phyloP scores from a whole-genome alignment of 2,797 vertebrate species.

The Micromesistius poutassou region DNA sequence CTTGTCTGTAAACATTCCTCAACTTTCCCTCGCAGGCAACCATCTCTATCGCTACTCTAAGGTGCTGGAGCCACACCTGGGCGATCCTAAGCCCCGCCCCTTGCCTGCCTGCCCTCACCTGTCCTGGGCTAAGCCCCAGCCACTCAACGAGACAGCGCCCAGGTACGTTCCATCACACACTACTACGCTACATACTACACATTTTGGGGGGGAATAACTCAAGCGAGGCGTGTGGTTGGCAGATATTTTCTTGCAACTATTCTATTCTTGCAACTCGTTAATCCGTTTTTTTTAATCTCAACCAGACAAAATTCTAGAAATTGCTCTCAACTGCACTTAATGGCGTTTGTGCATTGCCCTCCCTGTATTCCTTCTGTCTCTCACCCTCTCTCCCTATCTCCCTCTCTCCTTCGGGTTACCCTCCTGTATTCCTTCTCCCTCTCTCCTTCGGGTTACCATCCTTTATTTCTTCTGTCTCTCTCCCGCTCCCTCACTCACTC shows the following conservation, averaged over 20 bases:
- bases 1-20: neutral
- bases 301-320: neutral
- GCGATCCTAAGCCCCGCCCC: constrained; percentile 90
- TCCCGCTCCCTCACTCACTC: too few species aligned
- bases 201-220: neutral
- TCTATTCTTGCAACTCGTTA: neutral
- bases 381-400: too few species aligned
- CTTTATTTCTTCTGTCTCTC: too few species aligned
- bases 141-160: constrained; percentile 94
- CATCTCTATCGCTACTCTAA: constrained; percentile 98
- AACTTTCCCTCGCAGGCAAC: constrained; percentile 77
- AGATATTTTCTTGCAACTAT: neutral
- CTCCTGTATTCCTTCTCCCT: too few species aligned
- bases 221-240: neutral
- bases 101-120: constrained; percentile 95
- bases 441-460: too few species aligned
- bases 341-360: neutral
- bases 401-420: too few species aligned
- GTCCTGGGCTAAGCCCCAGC: constrained; percentile 97
- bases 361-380: neutral
- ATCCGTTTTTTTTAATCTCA: neutral
- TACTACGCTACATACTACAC: neutral
- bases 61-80: constrained; percentile 91
- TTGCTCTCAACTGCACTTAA: neutral
- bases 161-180: constrained; percentile 72